phyloP scores from a whole-genome alignment of 2,113 vertebrate species.

The Gymnobelideus leadbeateri region DNA sequence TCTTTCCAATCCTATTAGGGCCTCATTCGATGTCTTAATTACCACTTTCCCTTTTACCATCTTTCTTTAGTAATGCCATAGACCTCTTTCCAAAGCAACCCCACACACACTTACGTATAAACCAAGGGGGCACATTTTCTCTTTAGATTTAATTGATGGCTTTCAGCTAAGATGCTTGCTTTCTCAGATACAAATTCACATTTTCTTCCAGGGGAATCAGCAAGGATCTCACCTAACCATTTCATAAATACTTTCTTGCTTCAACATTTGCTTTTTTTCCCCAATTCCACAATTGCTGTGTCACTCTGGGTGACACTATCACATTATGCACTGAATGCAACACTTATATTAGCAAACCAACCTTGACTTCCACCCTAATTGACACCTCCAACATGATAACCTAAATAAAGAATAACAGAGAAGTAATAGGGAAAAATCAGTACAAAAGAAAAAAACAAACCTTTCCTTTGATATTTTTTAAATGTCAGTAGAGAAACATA shows the following conservation, averaged over 20 bases:
- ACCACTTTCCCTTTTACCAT: neutral
- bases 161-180: neutral
- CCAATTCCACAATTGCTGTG: neutral
- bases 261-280: neutral
- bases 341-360: neutral
- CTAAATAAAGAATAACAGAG: neutral
- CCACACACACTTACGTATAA: neutral
- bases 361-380: neutral
- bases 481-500: neutral
- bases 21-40: neutral
- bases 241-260: neutral
- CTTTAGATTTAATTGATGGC: no score
- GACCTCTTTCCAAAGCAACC: neutral
- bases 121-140: neutral
- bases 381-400: conserved; percentile 1
- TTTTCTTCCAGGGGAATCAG: neutral
- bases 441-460: neutral
- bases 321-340: neutral
- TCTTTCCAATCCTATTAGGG: neutral
- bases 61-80: neutral
- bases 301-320: no score
- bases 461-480: neutral
- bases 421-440: conserved; percentile 2
- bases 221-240: neutral
- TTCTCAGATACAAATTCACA: neutral